Evolutionary conservation across 2,113 vertebrate genomes (phyloP).

Genomic region (Monarcha castaneiventris): DNA sequence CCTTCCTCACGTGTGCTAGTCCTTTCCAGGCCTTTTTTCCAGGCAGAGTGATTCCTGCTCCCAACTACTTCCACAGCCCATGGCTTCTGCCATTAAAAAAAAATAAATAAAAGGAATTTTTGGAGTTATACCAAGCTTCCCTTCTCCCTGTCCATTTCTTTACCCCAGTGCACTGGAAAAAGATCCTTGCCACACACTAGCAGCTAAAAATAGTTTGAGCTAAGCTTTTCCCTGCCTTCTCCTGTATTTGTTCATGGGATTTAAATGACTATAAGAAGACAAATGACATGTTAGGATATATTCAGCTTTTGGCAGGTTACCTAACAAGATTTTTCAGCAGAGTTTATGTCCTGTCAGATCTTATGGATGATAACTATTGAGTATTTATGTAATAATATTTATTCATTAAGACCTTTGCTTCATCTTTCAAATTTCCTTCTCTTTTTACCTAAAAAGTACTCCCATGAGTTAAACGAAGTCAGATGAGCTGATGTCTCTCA

Average conservation of each 20-base stretch:
- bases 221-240: rapidly evolving
- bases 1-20: not conserved
- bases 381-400: not conserved
- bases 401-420: not conserved
- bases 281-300: not conserved
- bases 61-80: not conserved
- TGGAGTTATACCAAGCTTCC: not conserved
- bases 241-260: not conserved
- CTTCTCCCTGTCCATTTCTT: not conserved
- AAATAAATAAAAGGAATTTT: not conserved
- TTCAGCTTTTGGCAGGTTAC: not conserved
- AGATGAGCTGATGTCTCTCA: not conserved
- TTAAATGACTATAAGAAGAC: not conserved
- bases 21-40: not conserved
- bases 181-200: not conserved
- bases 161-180: not conserved
- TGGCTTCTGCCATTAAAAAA: not conserved
- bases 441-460: not conserved
- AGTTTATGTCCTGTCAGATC: conserved; percentile 18
- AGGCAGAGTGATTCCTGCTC: not conserved
- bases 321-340: not conserved
- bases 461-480: not conserved
- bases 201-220: not conserved
- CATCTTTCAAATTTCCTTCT: not conserved
- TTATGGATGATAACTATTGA: not conserved